Evolutionary conservation across 2,113 vertebrate species (phyloP).

Genomic region (Pimephales promelas): DNA sequence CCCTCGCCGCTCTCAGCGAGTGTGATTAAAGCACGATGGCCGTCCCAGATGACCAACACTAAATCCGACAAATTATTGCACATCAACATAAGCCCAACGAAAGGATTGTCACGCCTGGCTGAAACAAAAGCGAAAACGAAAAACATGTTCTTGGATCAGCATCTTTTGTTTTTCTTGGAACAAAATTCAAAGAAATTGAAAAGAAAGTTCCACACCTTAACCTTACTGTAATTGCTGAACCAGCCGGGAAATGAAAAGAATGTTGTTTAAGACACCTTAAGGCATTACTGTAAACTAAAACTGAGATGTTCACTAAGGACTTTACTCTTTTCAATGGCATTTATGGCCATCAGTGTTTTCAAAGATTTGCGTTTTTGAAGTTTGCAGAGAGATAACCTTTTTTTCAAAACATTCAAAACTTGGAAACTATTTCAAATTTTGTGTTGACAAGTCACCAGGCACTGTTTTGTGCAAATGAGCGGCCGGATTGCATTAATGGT

Average conservation of each 20-base stretch:
- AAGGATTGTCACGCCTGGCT: background rate
- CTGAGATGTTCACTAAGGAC: too few species aligned
- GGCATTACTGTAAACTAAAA: too few species aligned
- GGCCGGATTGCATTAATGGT: too few species aligned
- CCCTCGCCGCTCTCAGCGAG: background rate
- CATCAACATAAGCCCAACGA: background rate
- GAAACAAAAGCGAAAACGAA: background rate
- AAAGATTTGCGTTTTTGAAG: too few species aligned
- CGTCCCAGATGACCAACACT: constrained; percentile 24
- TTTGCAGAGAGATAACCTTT: too few species aligned
- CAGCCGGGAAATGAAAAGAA: background rate
- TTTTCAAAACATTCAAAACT: too few species aligned
- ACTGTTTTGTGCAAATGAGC: too few species aligned
- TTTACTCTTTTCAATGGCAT: too few species aligned
- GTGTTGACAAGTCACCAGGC: too few species aligned
- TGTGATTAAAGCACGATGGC: constrained; percentile 27
- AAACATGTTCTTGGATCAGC: background rate
- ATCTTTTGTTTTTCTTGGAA: background rate
- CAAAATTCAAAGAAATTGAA: too few species aligned
- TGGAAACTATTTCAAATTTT: too few species aligned
- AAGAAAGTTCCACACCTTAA: background rate
- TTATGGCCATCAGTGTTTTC: too few species aligned
- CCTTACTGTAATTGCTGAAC: background rate
- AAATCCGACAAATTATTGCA: background rate
- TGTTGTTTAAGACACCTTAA: background rate